These are phyloP conservation scores for Drosophila anomelani DNA, from an alignment of 2,888 invertebrate species.

Conservation along the genomic window DNA sequence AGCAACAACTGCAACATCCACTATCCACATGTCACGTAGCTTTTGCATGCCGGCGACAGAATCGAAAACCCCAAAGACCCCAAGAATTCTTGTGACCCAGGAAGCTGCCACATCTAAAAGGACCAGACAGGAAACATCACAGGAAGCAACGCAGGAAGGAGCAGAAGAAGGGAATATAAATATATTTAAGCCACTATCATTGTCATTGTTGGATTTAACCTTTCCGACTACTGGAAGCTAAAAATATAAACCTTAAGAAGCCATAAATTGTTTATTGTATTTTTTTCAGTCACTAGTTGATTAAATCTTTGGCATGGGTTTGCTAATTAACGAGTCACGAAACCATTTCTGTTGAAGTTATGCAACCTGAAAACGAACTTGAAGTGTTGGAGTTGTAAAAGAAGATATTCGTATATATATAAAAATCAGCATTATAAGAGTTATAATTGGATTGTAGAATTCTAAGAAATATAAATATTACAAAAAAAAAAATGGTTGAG, in stretches of 20 bases:
- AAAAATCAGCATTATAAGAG: too few species aligned
- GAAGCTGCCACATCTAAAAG: slow-evolving; percentile 29
- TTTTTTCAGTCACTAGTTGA: not conserved
- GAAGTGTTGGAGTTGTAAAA: not conserved
- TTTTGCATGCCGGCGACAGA: slow-evolving; percentile 76
- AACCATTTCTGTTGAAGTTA: slow-evolving; percentile 9
- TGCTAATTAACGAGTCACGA: slow-evolving; percentile 26
- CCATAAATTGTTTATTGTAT: not conserved
- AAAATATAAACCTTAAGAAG: slow-evolving; percentile 6
- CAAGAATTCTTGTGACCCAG: slow-evolving; percentile 34
- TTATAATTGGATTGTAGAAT: not conserved
- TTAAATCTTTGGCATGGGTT: slow-evolving; percentile 21
- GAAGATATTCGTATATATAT: not conserved
- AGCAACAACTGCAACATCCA: slow-evolving; percentile 51
- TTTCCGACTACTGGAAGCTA: not conserved
- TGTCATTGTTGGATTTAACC: not conserved
- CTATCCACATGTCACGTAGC: slow-evolving; percentile 74
- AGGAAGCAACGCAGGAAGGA: not conserved
- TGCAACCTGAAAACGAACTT: slow-evolving; percentile 15
- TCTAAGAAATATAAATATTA: not conserved
- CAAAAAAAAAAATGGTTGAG: too few species aligned
- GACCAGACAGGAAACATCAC: slow-evolving; percentile 19
- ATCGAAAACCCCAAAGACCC: slow-evolving; percentile 26
- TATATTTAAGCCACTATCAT: slow-evolving; percentile 2
- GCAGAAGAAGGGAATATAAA: not conserved